Evolutionary conservation across 2,113 vertebrate genomes (phyloP), one percentile per base, ranked within the genome.

Genomic region (Esox niger): DNA sequence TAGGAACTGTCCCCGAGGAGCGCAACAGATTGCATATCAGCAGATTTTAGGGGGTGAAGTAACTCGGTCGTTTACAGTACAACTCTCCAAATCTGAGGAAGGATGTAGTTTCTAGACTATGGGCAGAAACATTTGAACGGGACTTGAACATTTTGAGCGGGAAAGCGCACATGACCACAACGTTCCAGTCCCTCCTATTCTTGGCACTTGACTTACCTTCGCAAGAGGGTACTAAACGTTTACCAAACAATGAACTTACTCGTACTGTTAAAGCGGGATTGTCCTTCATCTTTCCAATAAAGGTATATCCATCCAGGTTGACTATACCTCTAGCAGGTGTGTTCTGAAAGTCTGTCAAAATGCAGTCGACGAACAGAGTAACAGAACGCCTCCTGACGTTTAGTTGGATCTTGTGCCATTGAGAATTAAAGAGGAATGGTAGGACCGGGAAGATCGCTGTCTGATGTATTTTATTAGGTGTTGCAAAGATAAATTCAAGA

Each of bases 321-420:
- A 94, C 86, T 79, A 85, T 91, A 20, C 88, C 90, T 82, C 92
- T 88, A 2, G 88, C 86, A 49, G 89, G 84, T 79, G 90, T 88
- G 55, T 78, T 86, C 71, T 94, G 90, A 29, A 93, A 81, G 43
- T 92, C 92, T 35, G 94, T 69, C 79, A 70, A 86, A 31, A 84
- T 80, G 59, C 94, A 97, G 84, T 97, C 93, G 61, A 95, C 79
- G 6, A 89, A 93, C 65, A 97, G 93, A 1, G 89, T 90, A 3
- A 93, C 87, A 0, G 83, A 88, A 20, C 29, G 84, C 64, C 81
- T 90, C 74, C 91, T 91, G 72, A 96, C 90, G 0, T 92, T 90
- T 56, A 97, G 88, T 79, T 93, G 88, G 68, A 96, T 61, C 38
- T 88, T 92, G 84, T 97, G 94, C 93, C 95, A 96, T 13, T 90